phyloP scores from a whole-genome alignment of 92 coral and sea anemone genomes.

The Phenganax stokvisi region DNA sequence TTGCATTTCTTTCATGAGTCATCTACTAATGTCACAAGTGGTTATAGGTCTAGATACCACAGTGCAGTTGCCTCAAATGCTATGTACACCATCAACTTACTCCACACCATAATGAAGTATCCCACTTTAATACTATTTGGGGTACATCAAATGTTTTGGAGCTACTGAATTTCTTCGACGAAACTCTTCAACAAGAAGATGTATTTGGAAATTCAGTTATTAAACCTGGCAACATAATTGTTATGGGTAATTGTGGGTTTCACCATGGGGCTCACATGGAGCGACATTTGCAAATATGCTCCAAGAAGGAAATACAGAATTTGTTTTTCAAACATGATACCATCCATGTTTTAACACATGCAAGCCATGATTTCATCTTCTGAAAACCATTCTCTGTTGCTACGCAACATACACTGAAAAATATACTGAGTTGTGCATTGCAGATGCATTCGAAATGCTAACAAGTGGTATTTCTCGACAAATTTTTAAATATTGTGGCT shows the following conservation, averaged over 20 bases:
- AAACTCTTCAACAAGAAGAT: constrained; percentile 43
- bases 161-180: constrained; percentile 48
- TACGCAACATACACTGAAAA: constrained; percentile 45
- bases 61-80: constrained; percentile 36
- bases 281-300: constrained; percentile 50
- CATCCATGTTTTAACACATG: constrained; percentile 52
- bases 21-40: constrained; percentile 26
- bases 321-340: constrained; percentile 60
- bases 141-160: constrained; percentile 57
- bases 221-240: constrained; percentile 49
- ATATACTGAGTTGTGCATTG: constrained; percentile 43
- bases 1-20: constrained; percentile 17
- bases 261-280: constrained; percentile 55
- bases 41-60: constrained; percentile 46
- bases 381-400: constrained; percentile 44
- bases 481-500: constrained; percentile 48
- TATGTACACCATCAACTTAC: constrained; percentile 49
- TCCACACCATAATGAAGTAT: constrained; percentile 55
- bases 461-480: constrained; percentile 41
- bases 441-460: constrained; percentile 40
- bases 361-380: constrained; percentile 43
- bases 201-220: constrained; percentile 44
- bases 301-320: constrained; percentile 21
- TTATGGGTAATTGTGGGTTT: constrained; percentile 67
- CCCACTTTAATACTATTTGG: constrained; percentile 38